A percentile compares a stretch with the other conserved stretches of the same genome.
Evolutionary conservation across 2,888 invertebrate genomes (phyloP).

Genomic region (Microctonus hyperodae): DNA sequence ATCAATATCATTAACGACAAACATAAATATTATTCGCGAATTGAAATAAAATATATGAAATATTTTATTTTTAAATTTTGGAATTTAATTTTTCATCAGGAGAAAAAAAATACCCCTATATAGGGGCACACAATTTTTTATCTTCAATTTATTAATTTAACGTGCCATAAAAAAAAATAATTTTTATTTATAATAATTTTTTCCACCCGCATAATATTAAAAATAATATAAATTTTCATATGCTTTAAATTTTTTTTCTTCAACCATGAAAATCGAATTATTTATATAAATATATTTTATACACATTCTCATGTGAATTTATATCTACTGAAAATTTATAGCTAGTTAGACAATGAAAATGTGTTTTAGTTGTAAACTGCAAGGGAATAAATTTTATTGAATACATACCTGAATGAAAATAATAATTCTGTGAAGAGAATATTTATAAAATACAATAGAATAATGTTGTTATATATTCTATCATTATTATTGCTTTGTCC

Average conservation of each 20-base stretch:
- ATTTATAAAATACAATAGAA: too few species aligned
- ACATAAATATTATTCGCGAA: background rate
- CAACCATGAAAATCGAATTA: background rate
- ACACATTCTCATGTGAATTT: background rate
- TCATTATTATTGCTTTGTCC: background rate
- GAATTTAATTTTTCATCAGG: background rate
- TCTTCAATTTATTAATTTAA: too few species aligned
- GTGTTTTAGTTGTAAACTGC: background rate
- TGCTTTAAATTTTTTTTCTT: background rate
- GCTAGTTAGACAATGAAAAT: background rate
- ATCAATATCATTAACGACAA: background rate
- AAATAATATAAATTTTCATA: too few species aligned
- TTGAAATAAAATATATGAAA: background rate
- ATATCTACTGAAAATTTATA: background rate
- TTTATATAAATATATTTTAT: background rate
- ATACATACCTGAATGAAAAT: background rate
- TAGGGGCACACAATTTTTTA: background rate
- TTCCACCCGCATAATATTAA: too few species aligned
- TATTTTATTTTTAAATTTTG: background rate
- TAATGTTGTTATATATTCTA: background rate
- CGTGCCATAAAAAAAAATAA: too few species aligned
- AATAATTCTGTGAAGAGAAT: too few species aligned
- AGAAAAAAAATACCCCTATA: background rate
- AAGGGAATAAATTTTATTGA: background rate
- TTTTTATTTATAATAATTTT: too few species aligned